phyloP scores from a whole-genome alignment of 2,797 vertebrate genomes.

The Rhodeus uyekii region DNA sequence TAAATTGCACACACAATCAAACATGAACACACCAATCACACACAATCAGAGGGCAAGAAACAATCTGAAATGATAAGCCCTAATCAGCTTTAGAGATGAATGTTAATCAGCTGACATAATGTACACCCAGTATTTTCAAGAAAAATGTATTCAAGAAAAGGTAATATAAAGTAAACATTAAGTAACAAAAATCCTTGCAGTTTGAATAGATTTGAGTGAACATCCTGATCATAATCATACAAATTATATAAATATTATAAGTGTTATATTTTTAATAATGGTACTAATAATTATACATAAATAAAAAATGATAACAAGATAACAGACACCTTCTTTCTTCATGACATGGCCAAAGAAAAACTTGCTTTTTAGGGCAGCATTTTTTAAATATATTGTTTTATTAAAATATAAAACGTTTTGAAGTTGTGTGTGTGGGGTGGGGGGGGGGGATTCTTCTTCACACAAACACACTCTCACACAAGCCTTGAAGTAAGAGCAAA shows the following conservation, averaged over 20 bases:
- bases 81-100: too few species aligned
- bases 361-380: too few species aligned
- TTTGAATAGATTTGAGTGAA: background rate
- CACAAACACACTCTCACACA: background rate
- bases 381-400: too few species aligned
- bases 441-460: background rate
- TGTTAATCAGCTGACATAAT: background rate
- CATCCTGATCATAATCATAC: too few species aligned
- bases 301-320: too few species aligned
- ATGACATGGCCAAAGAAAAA: too few species aligned
- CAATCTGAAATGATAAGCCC: background rate
- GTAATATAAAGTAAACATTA: background rate
- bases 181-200: background rate
- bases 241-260: too few species aligned
- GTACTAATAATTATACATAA: background rate
- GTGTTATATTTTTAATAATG: background rate
- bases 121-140: background rate
- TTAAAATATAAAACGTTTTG: too few species aligned
- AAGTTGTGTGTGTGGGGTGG: too few species aligned
- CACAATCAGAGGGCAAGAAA: background rate
- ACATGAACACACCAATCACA: constrained; percentile 19
- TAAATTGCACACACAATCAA: background rate
- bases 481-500: constrained; percentile 28
- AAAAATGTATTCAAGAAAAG: background rate
- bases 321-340: too few species aligned